Evolutionary conservation across 2,888 invertebrate species (phyloP).

Genomic region (Macrophya annulata): DNA sequence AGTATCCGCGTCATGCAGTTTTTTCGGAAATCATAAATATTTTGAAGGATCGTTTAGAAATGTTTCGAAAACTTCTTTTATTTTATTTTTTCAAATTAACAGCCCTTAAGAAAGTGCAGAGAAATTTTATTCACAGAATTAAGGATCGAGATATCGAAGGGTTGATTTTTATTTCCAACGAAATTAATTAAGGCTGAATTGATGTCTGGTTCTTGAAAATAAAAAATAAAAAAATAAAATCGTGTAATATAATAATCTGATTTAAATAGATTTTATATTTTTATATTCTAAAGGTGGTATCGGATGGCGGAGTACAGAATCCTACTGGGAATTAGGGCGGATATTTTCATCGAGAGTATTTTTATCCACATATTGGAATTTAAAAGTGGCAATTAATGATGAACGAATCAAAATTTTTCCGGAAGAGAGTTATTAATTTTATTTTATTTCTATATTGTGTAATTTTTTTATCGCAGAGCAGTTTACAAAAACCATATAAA

Average conservation of each 20-base stretch:
- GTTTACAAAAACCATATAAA: background rate
- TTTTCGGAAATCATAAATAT: background rate
- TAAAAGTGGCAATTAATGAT: slow-evolving; percentile 8
- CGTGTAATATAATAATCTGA: background rate
- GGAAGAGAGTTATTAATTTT: background rate
- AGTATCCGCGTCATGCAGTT: no score
- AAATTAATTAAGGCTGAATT: background rate
- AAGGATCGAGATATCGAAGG: background rate
- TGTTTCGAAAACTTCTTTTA: no score
- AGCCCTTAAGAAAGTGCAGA: no score
- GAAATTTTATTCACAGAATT: no score
- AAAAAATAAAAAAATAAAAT: background rate
- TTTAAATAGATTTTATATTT: slow-evolving; percentile 25
- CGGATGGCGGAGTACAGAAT: background rate
- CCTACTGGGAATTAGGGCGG: background rate
- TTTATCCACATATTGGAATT: slow-evolving; percentile 5
- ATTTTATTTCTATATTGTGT: background rate
- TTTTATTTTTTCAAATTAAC: no score
- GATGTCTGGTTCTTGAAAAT: background rate
- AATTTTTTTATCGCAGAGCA: background rate
- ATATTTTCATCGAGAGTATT: slow-evolving; percentile 8
- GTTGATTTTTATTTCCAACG: background rate
- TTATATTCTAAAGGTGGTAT: background rate
- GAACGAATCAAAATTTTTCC: background rate
- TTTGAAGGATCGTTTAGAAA: background rate